Base-by-base conservation (phyloP, 2,113 vertebrate genomes). In the Cyanoramphus novaezelandiae region DNA sequence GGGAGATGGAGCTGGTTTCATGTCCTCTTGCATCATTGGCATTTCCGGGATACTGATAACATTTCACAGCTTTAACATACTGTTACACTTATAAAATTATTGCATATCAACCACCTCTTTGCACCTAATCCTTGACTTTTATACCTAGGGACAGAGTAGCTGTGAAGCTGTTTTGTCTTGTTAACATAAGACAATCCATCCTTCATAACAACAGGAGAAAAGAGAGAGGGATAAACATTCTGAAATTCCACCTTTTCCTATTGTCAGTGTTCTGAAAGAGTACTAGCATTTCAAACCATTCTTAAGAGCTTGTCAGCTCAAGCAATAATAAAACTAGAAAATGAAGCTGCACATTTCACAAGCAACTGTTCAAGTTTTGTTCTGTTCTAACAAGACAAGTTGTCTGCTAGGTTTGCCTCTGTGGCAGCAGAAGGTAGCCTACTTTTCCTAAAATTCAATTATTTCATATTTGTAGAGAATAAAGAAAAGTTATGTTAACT, bases 11-110 rank as follows among this genome's bases (percentile, higher is more conserved):
- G 12, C n/a, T 67, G 60, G 25, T 43, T 47, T 57, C 15, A 1
- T 3, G 8, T 7, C 52, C 41, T 57, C 44, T 46, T 9, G 12
- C 52, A 65, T 57, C 29, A 4, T 4, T 6, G 50, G 13, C 31
- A 18, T 39, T 75, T 41, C 68, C 4, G 37, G 25, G 53, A 43
- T 65, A 55, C 16, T 3, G 4, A 10, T 0, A 65, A 11, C 10
- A 35, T 25, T 77, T 35, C 41, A 74, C 64, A 84, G 55, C 41
- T 20, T 69, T 57, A 13, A 35, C 10, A 13, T 5, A 35, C 35
- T 24, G 16, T 7, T n/a, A 31, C 1, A 0, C 23, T 39, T 8
- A 17, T 0, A 50, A 47, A 89, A 50, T 4, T 28, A 13, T 3
- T 43, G 31, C 31, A 35, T 21, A 55, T 24, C 55, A 79, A 16